phyloP scores from a whole-genome alignment of 1,140 invertebrate species.

The Himalopsyche phryganea region DNA sequence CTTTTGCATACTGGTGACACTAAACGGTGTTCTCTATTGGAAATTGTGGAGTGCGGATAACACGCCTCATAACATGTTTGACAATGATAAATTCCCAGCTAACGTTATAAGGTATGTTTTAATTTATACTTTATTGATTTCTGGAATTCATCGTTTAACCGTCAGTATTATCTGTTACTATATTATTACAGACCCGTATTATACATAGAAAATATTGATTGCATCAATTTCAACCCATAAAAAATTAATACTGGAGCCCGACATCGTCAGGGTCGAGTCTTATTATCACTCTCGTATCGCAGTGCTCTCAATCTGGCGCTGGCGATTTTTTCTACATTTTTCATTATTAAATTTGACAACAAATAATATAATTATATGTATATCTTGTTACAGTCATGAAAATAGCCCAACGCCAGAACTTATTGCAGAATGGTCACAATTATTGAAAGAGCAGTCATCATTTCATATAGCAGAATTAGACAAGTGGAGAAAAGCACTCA shows the following conservation, averaged over 20 bases:
- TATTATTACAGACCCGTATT: too few relatives aligned
- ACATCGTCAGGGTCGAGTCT: too few relatives aligned
- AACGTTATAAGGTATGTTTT: conserved; percentile 29
- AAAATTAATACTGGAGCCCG: too few relatives aligned
- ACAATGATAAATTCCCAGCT: conserved; percentile 55
- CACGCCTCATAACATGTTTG: conserved; percentile 49
- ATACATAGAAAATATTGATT: too few relatives aligned
- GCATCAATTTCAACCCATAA: too few relatives aligned
- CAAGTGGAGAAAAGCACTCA: conserved; percentile 72
- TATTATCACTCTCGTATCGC: too few relatives aligned
- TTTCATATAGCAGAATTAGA: conserved; percentile 72
- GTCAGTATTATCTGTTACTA: too few relatives aligned
- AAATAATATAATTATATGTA: too few relatives aligned
- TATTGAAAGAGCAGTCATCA: conserved; percentile 71
- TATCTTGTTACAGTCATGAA: conserved; percentile 12
- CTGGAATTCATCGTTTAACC: too few relatives aligned
- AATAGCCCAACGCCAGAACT: conserved; percentile 53
- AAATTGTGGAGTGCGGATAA: conserved; percentile 70
- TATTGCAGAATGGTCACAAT: conserved; percentile 71
- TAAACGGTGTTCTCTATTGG: conserved; percentile 78
- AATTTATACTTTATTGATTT: neutral
- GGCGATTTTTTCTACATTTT: too few relatives aligned
- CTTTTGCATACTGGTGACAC: conserved; percentile 56
- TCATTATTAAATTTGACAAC: too few relatives aligned
- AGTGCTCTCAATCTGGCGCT: too few relatives aligned